Percentiles rank a stretch among this genome's conserved stretches.
Evolutionary conservation across 2,888 invertebrate genomes (phyloP).

Genomic region (Aphelenchoides bicaudatus): DNA sequence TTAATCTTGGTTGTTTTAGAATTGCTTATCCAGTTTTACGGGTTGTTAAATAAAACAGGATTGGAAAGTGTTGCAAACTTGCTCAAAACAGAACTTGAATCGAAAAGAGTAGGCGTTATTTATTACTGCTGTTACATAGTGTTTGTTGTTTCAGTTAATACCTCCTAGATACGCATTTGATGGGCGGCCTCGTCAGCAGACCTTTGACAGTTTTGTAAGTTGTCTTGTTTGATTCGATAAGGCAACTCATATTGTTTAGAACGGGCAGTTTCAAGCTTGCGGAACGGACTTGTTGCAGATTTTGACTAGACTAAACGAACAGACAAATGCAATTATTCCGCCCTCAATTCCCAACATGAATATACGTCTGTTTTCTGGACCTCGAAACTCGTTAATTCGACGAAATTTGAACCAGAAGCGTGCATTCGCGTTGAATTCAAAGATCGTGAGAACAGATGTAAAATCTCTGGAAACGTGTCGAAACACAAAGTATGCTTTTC

Average conservation of each 20-base stretch:
- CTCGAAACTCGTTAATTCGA: conserved; percentile 21
- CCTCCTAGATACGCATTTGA: conserved; percentile 27
- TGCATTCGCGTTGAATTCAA: not conserved
- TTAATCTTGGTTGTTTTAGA: conserved; percentile 7
- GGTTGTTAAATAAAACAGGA: conserved; percentile 1
- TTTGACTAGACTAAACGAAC: conserved; percentile 19
- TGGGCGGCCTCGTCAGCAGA: conserved; percentile 23
- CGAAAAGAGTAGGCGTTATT: conserved; percentile 10
- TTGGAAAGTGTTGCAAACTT: conserved; percentile 22
- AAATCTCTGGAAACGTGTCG: conserved; percentile 6
- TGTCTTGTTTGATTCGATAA: not conserved
- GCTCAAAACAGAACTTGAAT: conserved; percentile 27
- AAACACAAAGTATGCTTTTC: conserved; percentile 15
- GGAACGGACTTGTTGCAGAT: conserved; percentile 18
- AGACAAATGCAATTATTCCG: conserved; percentile 22
- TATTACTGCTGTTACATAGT: not conserved
- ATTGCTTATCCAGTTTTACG: conserved; percentile 16
- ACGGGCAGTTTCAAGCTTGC: conserved; percentile 7
- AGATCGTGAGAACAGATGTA: not conserved
- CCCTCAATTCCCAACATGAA: conserved; percentile 23
- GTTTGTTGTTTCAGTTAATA: conserved; percentile 25
- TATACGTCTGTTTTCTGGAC: conserved; percentile 24
- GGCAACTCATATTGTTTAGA: conserved; percentile 20
- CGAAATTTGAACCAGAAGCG: not conserved
- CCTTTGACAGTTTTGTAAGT: conserved; percentile 33